These are phyloP conservation scores for Chelonoidis abingdonii DNA, from an alignment of 2,113 vertebrate species.

Conservation along the genomic window DNA sequence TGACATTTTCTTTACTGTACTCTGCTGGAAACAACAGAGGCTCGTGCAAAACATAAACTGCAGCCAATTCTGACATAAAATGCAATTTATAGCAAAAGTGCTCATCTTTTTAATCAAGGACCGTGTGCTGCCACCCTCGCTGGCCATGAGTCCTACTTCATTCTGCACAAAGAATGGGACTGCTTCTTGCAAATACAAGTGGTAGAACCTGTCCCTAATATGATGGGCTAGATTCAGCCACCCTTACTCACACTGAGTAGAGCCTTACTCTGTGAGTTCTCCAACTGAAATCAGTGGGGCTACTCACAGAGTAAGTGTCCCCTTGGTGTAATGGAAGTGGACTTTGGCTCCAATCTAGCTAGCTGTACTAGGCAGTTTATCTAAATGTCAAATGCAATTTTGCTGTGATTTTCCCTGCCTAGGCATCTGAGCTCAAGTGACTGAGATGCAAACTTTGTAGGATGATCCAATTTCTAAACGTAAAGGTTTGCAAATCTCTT, in stretches of 20 bases:
- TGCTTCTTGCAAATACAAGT: constrained; percentile 30
- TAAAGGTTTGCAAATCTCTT: constrained; percentile 61
- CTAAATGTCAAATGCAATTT: constrained; percentile 51
- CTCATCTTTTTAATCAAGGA: constrained; percentile 64
- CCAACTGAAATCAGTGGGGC: not conserved
- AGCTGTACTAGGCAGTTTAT: not conserved
- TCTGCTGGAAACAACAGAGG: constrained; percentile 48
- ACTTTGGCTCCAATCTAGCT: not conserved
- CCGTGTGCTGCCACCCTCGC: constrained; percentile 52
- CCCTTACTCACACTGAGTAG: not conserved
- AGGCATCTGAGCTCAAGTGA: constrained; percentile 60
- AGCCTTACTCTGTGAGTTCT: not conserved
- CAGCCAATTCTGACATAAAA: constrained; percentile 48
- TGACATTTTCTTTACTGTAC: constrained; percentile 69
- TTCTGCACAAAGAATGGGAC: not conserved
- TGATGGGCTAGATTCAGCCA: not conserved
- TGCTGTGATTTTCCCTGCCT: constrained; percentile 22
- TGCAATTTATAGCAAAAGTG: constrained; percentile 64
- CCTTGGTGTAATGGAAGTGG: not conserved
- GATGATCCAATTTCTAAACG: constrained; percentile 73
- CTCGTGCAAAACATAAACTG: constrained; percentile 65
- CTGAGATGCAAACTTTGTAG: constrained; percentile 65
- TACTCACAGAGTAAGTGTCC: not conserved
- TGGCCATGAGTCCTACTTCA: constrained; percentile 13
- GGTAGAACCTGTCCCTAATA: constrained; percentile 20